phyloP scores from a whole-genome alignment of 2,113 vertebrate species.

The Pholis gunnellus region DNA sequence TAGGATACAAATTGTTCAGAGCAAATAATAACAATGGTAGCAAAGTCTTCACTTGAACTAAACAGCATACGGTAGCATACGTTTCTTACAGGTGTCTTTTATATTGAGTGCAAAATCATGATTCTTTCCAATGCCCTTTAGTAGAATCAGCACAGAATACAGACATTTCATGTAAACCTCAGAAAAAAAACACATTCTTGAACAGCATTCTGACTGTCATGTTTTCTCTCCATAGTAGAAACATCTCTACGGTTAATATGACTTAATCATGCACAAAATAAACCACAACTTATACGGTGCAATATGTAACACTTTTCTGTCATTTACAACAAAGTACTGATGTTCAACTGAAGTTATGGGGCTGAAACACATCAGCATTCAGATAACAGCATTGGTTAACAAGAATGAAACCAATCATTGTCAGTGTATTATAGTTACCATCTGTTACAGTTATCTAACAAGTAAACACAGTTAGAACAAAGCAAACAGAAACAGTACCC shows the following conservation, averaged over 20 bases:
- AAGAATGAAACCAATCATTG: conserved; percentile 34
- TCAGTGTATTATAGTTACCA: conserved; percentile 18
- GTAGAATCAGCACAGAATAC: conserved; percentile 10
- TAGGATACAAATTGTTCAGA: conserved; percentile 33
- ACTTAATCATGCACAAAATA: conserved; percentile 62
- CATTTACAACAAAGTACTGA: conserved; percentile 44
- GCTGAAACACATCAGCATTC: conserved; percentile 24
- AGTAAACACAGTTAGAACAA: conserved; percentile 16
- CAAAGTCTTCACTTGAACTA: conserved; percentile 41
- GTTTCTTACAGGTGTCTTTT: conserved; percentile 35
- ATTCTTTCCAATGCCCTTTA: conserved; percentile 24
- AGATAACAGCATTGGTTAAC: conserved; percentile 17
- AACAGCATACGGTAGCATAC: conserved; percentile 32
- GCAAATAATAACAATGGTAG: conserved; percentile 47
- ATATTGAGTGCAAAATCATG: conserved; percentile 55
- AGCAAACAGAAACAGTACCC: conserved; percentile 29
- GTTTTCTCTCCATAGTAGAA: conserved; percentile 31
- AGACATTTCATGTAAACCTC: conserved; percentile 17
- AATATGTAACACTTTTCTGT: conserved; percentile 37
- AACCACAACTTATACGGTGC: conserved; percentile 39
- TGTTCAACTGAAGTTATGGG: conserved; percentile 13
- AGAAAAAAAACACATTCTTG: conserved; percentile 9
- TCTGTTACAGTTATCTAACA: conserved; percentile 14
- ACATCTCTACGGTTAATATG: conserved; percentile 31
- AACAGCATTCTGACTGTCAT: background rate